phyloP scores from a whole-genome alignment of 2,888 invertebrate species.

The Malacosoma neustria region DNA sequence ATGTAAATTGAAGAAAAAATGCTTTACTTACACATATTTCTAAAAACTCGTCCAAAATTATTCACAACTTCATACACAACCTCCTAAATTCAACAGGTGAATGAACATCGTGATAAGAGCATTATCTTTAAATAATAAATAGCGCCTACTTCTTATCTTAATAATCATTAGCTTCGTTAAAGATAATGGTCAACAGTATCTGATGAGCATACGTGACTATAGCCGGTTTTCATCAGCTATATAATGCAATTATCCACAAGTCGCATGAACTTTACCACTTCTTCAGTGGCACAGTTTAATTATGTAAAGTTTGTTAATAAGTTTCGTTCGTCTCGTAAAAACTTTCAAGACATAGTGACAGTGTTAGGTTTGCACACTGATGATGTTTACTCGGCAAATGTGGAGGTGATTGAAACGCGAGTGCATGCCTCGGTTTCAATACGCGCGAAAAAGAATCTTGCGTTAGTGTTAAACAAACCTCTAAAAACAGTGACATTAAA shows the following conservation, averaged over 20 bases:
- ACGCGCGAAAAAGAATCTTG: conserved; percentile 16
- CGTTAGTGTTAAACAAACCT: conserved; percentile 26
- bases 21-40: no score
- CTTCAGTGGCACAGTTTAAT: conserved; percentile 53
- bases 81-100: conserved; percentile 22
- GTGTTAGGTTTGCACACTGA: conserved; percentile 52
- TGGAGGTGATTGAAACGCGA: conserved; percentile 3
- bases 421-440: not conserved
- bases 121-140: conserved; percentile 42
- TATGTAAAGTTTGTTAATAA: conserved; percentile 55
- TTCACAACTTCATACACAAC: not conserved
- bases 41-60: no score
- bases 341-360: conserved; percentile 52
- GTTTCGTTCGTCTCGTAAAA: conserved; percentile 37
- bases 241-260: conserved; percentile 53
- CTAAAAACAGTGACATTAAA: conserved; percentile 26
- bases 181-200: conserved; percentile 31
- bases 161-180: conserved; percentile 35
- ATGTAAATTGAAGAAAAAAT: no score
- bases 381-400: conserved; percentile 27
- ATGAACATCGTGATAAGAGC: conserved; percentile 35
- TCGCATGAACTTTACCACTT: conserved; percentile 53
- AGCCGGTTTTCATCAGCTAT: conserved; percentile 19
- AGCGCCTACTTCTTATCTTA: conserved; percentile 44
- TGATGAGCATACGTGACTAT: conserved; percentile 33